phyloP scores from a whole-genome alignment of 1,140 invertebrate species.

The Augochlora pura region DNA sequence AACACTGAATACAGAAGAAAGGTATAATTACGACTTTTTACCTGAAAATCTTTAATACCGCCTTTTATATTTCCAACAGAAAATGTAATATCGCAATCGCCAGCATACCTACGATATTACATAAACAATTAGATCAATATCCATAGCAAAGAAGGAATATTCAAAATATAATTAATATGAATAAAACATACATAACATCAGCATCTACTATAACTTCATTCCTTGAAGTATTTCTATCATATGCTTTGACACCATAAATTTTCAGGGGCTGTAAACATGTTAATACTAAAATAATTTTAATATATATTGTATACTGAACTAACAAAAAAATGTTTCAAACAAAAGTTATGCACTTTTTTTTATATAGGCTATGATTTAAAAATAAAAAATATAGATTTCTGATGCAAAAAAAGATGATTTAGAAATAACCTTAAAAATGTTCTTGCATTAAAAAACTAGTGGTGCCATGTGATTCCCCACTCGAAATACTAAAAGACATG shows the following conservation, averaged over 20 bases:
- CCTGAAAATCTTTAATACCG: conserved; percentile 96
- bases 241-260: conserved; percentile 96
- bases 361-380: too few relatives aligned
- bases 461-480: too few relatives aligned
- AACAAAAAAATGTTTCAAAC: too few relatives aligned
- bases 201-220: conserved; percentile 98
- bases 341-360: too few relatives aligned
- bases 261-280: conserved; percentile 88
- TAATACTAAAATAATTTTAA: too few relatives aligned
- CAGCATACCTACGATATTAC: conserved; percentile 88
- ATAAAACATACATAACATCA: conserved; percentile 91
- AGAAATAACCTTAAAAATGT: too few relatives aligned
- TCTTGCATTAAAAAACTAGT: too few relatives aligned
- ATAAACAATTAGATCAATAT: conserved; percentile 25
- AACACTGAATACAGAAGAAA: conserved; percentile 24
- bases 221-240: conserved; percentile 94
- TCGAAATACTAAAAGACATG: too few relatives aligned
- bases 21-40: conserved; percentile 70
- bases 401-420: too few relatives aligned
- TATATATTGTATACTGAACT: too few relatives aligned
- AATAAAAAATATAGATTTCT: too few relatives aligned
- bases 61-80: conserved; percentile 90
- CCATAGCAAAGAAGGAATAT: conserved; percentile 34
- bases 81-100: conserved; percentile 96
- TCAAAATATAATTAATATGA: not conserved